Conservation (phyloP, 2,797 vertebrate species). For the Karalla daura region DNA sequence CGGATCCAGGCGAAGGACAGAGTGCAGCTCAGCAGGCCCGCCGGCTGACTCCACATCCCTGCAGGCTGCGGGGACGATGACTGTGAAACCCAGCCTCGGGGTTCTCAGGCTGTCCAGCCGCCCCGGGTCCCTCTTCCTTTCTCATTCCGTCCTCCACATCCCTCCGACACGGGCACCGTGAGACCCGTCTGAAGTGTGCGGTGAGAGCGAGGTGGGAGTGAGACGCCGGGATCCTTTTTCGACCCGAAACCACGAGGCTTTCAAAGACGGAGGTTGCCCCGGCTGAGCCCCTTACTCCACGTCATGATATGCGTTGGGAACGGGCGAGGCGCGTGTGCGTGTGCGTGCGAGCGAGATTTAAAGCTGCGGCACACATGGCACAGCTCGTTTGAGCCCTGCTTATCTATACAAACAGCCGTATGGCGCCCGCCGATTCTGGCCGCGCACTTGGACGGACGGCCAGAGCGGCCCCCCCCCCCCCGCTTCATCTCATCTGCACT, state of each 20-base stretch:
- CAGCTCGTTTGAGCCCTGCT: slow-evolving; percentile 19
- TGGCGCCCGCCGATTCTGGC: slow-evolving; percentile 44
- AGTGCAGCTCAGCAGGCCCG: slow-evolving; percentile 18
- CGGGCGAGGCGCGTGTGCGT: not conserved
- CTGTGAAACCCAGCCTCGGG: slow-evolving; percentile 44
- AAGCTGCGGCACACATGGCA: slow-evolving; percentile 4
- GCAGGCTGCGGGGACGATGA: too few species aligned
- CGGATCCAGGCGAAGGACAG: slow-evolving; percentile 50
- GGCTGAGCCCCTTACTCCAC: slow-evolving; percentile 16
- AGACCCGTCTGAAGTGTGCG: slow-evolving; percentile 41
- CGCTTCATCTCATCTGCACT: slow-evolving; percentile 37
- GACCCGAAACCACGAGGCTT: slow-evolving; percentile 1
- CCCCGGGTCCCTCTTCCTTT: slow-evolving; percentile 28
- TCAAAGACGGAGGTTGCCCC: slow-evolving; percentile 24
- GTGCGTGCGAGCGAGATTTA: not conserved
- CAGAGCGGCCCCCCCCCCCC: slow-evolving; percentile 28
- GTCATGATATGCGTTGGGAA: slow-evolving; percentile 35
- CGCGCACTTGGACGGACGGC: slow-evolving; percentile 31
- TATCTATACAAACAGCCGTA: slow-evolving; percentile 54
- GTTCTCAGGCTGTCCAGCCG: slow-evolving; percentile 27
- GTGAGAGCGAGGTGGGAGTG: slow-evolving; percentile 30
- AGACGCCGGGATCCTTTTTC: slow-evolving; percentile 1
- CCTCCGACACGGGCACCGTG: slow-evolving; percentile 46
- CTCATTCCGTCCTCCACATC: slow-evolving; percentile 51
- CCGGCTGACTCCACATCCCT: slow-evolving; percentile 27